Conservation (phyloP, 2,113 vertebrate genomes). For the Butorides virescens region DNA sequence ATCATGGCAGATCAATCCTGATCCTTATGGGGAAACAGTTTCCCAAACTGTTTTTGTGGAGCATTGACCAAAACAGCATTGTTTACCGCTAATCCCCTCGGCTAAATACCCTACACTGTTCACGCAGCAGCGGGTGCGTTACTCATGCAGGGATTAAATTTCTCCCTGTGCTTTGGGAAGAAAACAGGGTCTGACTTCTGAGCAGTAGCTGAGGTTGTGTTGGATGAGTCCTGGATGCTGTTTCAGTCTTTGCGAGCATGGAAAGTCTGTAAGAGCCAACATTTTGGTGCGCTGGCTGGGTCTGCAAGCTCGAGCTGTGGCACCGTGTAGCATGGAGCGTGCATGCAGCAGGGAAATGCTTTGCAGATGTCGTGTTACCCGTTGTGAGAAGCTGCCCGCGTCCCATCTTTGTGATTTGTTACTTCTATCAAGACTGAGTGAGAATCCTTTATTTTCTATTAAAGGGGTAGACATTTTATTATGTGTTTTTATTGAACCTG, state of each 20-base stretch:
- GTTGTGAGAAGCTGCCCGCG: not conserved
- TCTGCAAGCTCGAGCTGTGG: accelerated
- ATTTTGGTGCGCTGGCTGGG: not conserved
- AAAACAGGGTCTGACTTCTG: not conserved
- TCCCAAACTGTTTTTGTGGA: not conserved
- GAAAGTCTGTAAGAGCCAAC: not conserved
- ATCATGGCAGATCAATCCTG: not conserved
- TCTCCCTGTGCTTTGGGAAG: not conserved
- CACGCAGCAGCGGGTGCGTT: accelerated
- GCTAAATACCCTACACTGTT: accelerated
- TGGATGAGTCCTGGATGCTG: not conserved
- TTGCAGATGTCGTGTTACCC: accelerated
- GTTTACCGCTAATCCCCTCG: not conserved
- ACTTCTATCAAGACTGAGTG: not conserved
- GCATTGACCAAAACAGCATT: accelerated
- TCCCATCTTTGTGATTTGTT: not conserved
- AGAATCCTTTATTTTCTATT: not conserved
- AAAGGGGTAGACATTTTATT: not conserved
- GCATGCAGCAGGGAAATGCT: accelerated
- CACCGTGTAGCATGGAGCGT: accelerated
- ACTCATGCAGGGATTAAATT: accelerated
- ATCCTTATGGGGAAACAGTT: not conserved
- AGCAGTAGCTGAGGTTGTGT: not conserved
- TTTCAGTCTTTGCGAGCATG: not conserved
- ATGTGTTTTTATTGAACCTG: not conserved